phyloP scores from a whole-genome alignment of 2,797 vertebrate genomes.

The Pantherophis vulpinus region DNA sequence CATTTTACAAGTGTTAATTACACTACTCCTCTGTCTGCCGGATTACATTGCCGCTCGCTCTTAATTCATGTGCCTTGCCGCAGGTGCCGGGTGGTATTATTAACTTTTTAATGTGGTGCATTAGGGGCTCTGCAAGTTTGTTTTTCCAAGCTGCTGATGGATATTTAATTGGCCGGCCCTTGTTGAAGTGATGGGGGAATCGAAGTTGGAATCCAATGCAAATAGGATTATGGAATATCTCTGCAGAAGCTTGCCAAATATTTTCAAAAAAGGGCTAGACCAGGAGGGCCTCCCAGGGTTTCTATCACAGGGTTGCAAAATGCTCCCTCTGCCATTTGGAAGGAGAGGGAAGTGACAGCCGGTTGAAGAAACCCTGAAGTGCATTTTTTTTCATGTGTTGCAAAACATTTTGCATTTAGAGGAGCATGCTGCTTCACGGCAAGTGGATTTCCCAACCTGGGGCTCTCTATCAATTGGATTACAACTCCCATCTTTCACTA shows the following conservation, averaged over 20 bases:
- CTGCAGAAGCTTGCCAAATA: conserved; percentile 12
- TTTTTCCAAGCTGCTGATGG: conserved; percentile 58
- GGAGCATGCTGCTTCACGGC: neutral
- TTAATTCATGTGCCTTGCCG: conserved; percentile 64
- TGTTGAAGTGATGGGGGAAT: conserved; percentile 15
- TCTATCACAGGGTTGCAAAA: neutral
- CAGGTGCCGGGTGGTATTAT: conserved; percentile 69
- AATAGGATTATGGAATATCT: neutral
- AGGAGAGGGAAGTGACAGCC: neutral
- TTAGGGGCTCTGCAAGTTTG: conserved; percentile 43
- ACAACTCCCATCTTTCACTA: neutral
- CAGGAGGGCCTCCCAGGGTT: fast-evolving
- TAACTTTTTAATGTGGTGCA: conserved; percentile 63
- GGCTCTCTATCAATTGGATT: neutral
- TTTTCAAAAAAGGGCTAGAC: neutral
- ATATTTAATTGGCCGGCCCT: conserved; percentile 62
- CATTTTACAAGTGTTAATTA: conserved; percentile 66
- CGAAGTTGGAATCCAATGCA: conserved; percentile 21
- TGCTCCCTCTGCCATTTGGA: neutral
- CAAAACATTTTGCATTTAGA: neutral
- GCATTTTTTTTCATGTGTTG: neutral
- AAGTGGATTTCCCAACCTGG: neutral
- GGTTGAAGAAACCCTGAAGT: neutral
- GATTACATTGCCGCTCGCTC: conserved; percentile 65
- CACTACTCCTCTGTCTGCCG: conserved; percentile 65